phyloP scores from a whole-genome alignment of 2,113 vertebrate species.

The Marmota monax region DNA sequence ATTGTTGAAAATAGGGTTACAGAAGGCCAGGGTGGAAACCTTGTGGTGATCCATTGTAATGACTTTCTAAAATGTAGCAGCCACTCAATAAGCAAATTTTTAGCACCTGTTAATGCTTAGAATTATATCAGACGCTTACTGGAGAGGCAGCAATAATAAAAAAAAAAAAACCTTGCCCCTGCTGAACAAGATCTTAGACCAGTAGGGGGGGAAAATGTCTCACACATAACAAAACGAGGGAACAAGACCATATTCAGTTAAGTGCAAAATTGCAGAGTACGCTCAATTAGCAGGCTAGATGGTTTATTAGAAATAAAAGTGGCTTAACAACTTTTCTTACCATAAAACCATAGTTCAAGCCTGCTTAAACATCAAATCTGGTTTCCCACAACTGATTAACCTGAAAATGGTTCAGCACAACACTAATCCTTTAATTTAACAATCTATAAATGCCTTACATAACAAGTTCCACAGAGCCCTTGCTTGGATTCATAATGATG shows the following conservation, averaged over 20 bases:
- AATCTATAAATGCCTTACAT: conserved; percentile 76
- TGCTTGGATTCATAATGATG: conserved; percentile 76
- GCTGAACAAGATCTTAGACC: background rate
- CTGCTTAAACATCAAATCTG: conserved; percentile 67
- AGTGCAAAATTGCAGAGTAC: background rate
- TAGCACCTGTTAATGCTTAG: background rate
- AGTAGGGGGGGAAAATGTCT: background rate
- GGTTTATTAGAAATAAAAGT: conserved; percentile 63
- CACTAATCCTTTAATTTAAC: conserved; percentile 82
- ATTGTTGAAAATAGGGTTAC: background rate
- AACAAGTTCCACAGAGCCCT: conserved; percentile 83
- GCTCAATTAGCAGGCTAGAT: conserved; percentile 69
- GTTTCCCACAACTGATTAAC: conserved; percentile 82
- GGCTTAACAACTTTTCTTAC: conserved; percentile 60
- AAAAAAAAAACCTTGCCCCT: background rate
- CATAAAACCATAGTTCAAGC: conserved; percentile 60
- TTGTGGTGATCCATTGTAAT: background rate
- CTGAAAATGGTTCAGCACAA: conserved; percentile 82
- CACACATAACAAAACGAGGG: background rate
- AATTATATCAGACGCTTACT: background rate
- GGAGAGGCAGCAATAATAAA: background rate
- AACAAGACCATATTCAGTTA: conserved; percentile 35
- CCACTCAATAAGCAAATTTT: background rate
- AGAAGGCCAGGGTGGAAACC: background rate
- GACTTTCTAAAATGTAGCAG: background rate